A percentile compares a stretch with the other conserved stretches of the same genome.
Conservation (phyloP, 2,797 vertebrate species). For the Lepus townsendii region DNA sequence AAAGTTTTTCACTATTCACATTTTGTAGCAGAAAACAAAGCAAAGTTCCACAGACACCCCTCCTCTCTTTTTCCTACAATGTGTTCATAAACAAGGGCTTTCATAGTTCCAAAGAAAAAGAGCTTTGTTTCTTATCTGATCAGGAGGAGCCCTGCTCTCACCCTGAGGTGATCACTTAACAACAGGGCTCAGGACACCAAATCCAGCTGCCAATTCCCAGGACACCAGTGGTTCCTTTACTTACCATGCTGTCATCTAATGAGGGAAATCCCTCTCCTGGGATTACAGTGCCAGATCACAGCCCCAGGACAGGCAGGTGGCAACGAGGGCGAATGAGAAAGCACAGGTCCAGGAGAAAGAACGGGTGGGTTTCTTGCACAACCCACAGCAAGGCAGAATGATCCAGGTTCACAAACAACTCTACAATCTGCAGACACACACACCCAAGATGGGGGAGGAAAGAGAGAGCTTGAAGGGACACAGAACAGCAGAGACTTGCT, state of each 20-base stretch:
- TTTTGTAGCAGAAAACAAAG: slow-evolving; percentile 79
- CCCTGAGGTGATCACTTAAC: background rate
- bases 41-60: slow-evolving; percentile 43
- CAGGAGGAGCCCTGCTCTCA: background rate
- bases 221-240: slow-evolving; percentile 15
- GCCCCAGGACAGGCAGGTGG: background rate
- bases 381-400: slow-evolving; percentile 65
- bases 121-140: slow-evolving; percentile 64
- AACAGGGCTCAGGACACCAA: too few species aligned
- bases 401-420: slow-evolving; percentile 66
- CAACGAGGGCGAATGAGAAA: background rate
- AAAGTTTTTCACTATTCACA: slow-evolving; percentile 86
- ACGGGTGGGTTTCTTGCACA: slow-evolving; percentile 14
- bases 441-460: slow-evolving; percentile 5
- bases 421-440: slow-evolving; percentile 52
- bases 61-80: slow-evolving; percentile 10
- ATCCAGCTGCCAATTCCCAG: slow-evolving; percentile 51
- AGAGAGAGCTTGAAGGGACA: slow-evolving; percentile 39
- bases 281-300: background rate
- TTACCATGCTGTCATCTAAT: background rate
- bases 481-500: slow-evolving; percentile 45
- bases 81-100: slow-evolving; percentile 66
- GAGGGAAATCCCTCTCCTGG: background rate
- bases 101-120: slow-evolving; percentile 82
- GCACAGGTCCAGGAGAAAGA: background rate